These are phyloP conservation scores for Chlorospingus flavigularis DNA, from an alignment of 2,797 vertebrate species.

Conservation along the genomic window DNA sequence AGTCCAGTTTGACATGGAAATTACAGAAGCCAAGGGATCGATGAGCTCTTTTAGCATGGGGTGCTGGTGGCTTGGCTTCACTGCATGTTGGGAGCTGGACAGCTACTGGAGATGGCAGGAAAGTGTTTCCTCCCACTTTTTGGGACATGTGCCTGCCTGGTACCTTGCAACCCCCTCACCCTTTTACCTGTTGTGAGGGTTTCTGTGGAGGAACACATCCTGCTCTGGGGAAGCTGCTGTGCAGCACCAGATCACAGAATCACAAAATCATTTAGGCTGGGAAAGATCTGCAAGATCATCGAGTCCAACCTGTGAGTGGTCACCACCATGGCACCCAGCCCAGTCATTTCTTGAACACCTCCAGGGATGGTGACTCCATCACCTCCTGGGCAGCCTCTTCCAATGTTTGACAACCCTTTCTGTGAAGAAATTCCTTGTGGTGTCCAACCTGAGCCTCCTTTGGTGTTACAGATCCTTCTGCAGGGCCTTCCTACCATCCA, in stretches of 20 bases:
- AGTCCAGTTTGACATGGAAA: neutral
- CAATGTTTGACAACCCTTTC: neutral
- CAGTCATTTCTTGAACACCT: fast-evolving
- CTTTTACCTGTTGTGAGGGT: fast-evolving
- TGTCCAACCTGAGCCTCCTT: neutral
- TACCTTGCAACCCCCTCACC: neutral
- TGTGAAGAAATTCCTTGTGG: neutral
- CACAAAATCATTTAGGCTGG: neutral
- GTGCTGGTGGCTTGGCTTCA: neutral
- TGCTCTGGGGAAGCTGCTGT: neutral
- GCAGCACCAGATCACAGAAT: neutral
- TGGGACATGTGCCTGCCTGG: neutral
- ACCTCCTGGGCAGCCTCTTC: neutral
- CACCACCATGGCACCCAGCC: neutral
- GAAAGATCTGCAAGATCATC: neutral
- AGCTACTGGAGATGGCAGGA: neutral
- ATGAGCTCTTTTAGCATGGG: neutral
- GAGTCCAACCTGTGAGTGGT: neutral
- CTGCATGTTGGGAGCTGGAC: neutral
- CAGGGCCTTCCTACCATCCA: neutral
- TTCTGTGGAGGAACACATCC: neutral
- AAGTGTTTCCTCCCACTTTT: neutral
- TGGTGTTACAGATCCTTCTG: neutral
- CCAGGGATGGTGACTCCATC: neutral
- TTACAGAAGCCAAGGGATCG: neutral